Evolutionary conservation across 2,797 vertebrate species (phyloP), one percentile per base, ranked within the genome.

Genomic region (Protonibea diacanthus): DNA sequence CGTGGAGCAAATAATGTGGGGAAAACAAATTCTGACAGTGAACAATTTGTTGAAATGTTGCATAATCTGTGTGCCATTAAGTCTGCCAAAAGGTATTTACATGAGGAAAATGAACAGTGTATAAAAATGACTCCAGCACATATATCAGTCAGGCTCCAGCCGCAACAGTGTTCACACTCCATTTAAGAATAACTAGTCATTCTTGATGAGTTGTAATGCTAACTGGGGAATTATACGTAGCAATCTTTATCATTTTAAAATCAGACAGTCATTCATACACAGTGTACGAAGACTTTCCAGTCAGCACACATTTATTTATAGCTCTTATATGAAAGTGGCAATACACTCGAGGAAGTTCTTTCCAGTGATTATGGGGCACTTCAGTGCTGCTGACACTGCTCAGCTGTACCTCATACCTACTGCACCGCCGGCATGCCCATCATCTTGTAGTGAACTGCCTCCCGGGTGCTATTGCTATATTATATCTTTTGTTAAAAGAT

Each of bases 341-440:
- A 42, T 52, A 55, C 68, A 76, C 80, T 71, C 25, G 51, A 59
- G 59, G 61, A n/a, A 77, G 70, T 51, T 80, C 61, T 71, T 72
- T 27, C 27, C 52, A 58, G 60, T 59, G 81, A 86, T 84, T 84
- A 85, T 51, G 29, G 69, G 69, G 53, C 72, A 29, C 57, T 69
- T 62, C 58, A 78, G 53, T 23, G 63, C 63, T 78, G 71, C 87
- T 78, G 77, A 85, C 81, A 52, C 71, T 48, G 71, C 83, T 83
- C 70, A 12, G 65, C 79, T 74, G 49, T 74, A 81, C 61, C 60
- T 86, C 73, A 65, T 64, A 69, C 60, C 69, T 15, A 59, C 68
- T 44, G 66, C 58, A 62, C 74, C 2, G 1, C 67, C 6, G 23
- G 27, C 52, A 53, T 69, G 44, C 59, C 74, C 68, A 66, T 84